Evolutionary conservation across 2,888 invertebrate species (phyloP).

Genomic region (Meteorus colon): DNA sequence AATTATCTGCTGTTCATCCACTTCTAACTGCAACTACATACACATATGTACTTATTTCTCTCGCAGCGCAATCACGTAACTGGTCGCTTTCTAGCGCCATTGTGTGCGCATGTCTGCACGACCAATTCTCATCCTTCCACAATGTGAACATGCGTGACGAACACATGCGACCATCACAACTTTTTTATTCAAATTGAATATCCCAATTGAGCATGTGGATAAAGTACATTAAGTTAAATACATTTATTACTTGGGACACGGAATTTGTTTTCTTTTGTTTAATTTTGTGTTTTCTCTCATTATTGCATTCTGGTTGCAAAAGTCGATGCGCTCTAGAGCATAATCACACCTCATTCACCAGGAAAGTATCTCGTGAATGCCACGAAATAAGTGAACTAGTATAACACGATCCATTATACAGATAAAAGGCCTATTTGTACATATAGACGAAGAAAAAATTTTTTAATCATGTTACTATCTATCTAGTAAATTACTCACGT

Average conservation of each 20-base stretch:
- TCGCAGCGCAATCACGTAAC: slow-evolving; percentile 35
- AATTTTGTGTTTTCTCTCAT: slow-evolving; percentile 8
- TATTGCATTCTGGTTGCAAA: slow-evolving; percentile 17
- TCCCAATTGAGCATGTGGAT: neutral
- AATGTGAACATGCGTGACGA: slow-evolving; percentile 16
- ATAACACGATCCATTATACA: slow-evolving; percentile 25
- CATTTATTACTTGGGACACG: neutral
- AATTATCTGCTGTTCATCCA: slow-evolving; percentile 54
- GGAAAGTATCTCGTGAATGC: neutral
- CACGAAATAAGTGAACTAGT: neutral
- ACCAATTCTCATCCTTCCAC: slow-evolving; percentile 30
- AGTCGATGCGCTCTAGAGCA: neutral
- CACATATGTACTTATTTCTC: slow-evolving; percentile 15
- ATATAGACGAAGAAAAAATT: neutral
- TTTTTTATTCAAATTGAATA: neutral
- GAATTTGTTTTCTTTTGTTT: slow-evolving; percentile 9
- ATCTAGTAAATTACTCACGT: neutral
- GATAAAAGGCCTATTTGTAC: slow-evolving; percentile 22
- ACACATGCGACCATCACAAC: neutral
- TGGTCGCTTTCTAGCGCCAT: slow-evolving; percentile 29
- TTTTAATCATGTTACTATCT: neutral
- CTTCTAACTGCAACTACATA: slow-evolving; percentile 33
- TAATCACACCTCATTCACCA: slow-evolving; percentile 11
- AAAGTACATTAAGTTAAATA: neutral
- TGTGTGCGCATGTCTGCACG: neutral